phyloP scores from a whole-genome alignment of 2,888 invertebrate genomes.

The Ormia ochracea region DNA sequence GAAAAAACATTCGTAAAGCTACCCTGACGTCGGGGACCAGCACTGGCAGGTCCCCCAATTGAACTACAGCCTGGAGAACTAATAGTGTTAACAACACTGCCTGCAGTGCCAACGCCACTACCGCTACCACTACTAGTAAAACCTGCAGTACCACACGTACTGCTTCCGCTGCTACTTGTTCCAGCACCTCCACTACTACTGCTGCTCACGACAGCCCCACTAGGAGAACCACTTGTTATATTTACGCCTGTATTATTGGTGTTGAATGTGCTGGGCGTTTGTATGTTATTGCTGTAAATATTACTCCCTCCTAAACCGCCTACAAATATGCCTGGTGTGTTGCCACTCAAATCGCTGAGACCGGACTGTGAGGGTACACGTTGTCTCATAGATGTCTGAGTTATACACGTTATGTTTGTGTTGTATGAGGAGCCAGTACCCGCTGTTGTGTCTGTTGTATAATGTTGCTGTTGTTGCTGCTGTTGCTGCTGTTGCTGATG shows the following conservation, averaged over 20 bases:
- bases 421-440: constrained; percentile 27
- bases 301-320: constrained; percentile 59
- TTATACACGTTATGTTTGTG: constrained; percentile 34
- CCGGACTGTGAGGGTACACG: constrained; percentile 55
- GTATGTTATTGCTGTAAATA: constrained; percentile 54
- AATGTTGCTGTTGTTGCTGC: constrained; percentile 38
- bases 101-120: constrained; percentile 31
- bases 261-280: constrained; percentile 56
- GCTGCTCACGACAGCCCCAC: background rate
- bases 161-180: constrained; percentile 21
- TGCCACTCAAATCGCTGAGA: constrained; percentile 55
- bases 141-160: constrained; percentile 28
- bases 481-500: constrained; percentile 39
- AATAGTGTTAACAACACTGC: constrained; percentile 25
- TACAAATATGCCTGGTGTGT: constrained; percentile 52
- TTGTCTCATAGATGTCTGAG: constrained; percentile 54
- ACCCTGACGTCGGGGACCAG: constrained; percentile 70
- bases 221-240: background rate
- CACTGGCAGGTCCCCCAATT: constrained; percentile 36
- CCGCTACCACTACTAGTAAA: constrained; percentile 34
- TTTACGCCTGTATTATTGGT: constrained; percentile 34
- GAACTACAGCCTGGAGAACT: constrained; percentile 22
- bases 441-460: constrained; percentile 35
- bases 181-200: background rate
- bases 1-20: constrained; percentile 77